A percentile compares a stretch with the other conserved stretches of the same genome.
phyloP scores from a whole-genome alignment of 2,888 invertebrate genomes.

The Zonitis immaculata region DNA sequence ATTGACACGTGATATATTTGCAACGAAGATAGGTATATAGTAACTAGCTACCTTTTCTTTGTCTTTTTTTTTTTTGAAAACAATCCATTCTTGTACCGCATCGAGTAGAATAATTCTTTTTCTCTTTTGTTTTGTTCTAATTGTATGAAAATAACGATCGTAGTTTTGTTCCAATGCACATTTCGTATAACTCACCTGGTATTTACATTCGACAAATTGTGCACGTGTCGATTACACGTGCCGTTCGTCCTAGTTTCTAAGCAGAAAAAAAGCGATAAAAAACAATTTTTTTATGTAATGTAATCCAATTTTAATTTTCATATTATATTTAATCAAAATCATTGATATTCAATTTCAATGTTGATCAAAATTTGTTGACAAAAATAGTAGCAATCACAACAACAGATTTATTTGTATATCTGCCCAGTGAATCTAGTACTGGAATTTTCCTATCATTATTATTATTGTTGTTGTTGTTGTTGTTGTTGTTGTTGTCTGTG shows the following conservation, averaged over 20 bases:
- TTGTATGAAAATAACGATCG: neutral
- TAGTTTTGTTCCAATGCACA: neutral
- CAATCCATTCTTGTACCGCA: too few species aligned
- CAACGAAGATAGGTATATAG: too few species aligned
- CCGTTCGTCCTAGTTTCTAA: neutral
- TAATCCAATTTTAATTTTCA: neutral
- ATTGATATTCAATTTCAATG: neutral
- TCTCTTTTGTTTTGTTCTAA: too few species aligned
- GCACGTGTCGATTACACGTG: neutral
- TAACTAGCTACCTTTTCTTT: too few species aligned
- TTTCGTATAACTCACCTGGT: neutral
- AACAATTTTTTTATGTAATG: neutral
- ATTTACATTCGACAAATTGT: neutral
- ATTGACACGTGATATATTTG: conserved; percentile 34
- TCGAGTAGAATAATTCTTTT: too few species aligned
- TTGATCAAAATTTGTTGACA: neutral
- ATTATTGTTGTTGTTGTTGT: too few species aligned
- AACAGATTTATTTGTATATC: neutral
- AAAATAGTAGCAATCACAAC: neutral
- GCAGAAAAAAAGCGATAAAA: too few species aligned
- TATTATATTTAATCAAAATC: neutral
- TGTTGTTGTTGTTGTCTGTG: too few species aligned
- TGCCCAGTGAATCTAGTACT: neutral
- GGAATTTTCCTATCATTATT: neutral
- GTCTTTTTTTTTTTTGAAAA: too few species aligned